Evolutionary conservation across 2,797 vertebrate genomes (phyloP).

Genomic region (Apodemus agrarius): DNA sequence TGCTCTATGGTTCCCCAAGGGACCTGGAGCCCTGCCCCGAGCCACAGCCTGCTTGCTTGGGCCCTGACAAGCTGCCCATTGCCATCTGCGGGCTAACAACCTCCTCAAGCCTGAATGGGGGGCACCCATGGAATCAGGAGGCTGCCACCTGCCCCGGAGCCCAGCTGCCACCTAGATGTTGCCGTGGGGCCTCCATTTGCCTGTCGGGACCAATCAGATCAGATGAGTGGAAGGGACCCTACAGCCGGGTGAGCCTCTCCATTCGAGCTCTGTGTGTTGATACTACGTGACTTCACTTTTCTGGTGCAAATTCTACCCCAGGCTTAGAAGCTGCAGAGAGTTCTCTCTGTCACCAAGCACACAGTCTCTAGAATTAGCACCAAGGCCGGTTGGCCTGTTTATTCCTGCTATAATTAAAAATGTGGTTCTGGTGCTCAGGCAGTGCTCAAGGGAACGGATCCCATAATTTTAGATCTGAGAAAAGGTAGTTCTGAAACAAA

Average conservation of each 20-base stretch:
- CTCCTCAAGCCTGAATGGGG: conserved; percentile 66
- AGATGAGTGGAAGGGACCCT: conserved; percentile 35
- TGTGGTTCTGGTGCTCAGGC: background rate
- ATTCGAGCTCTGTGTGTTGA: background rate
- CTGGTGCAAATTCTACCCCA: conserved; percentile 28
- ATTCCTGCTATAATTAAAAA: background rate
- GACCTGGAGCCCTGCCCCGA: conserved; percentile 72
- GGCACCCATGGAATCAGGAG: conserved; percentile 27
- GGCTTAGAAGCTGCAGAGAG: background rate
- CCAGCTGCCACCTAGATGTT: conserved; percentile 69
- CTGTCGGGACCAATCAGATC: conserved; percentile 71
- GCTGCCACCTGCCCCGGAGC: conserved; percentile 66
- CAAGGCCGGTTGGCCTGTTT: background rate
- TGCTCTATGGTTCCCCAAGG: conserved; percentile 40
- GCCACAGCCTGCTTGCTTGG: conserved; percentile 40
- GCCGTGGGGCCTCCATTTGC: conserved; percentile 30
- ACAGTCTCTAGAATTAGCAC: background rate
- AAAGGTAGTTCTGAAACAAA: background rate
- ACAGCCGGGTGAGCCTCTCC: background rate
- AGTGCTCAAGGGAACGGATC: background rate
- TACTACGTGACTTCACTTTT: background rate
- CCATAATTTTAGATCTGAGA: background rate
- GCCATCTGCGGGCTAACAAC: conserved; percentile 68
- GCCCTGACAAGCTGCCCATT: conserved; percentile 54
- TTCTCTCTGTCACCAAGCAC: background rate